Evolutionary conservation across 2,113 vertebrate species (phyloP), one percentile per base, ranked within the genome.

Genomic region (Sturnira hondurensis): DNA sequence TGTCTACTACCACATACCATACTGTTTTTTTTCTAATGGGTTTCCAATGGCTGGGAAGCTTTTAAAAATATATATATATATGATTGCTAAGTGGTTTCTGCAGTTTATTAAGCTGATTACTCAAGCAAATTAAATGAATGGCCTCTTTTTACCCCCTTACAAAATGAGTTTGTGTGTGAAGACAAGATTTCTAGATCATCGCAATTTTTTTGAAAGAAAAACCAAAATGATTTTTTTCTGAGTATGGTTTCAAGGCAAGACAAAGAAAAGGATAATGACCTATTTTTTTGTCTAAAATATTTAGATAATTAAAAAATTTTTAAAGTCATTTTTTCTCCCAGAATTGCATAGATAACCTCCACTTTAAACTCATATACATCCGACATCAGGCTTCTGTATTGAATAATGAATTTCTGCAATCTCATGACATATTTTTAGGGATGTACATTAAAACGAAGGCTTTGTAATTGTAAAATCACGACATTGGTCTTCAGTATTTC

Each of bases 61-160:
- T 87, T 20, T 12, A 45, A 61, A 61, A 61, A 28, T 43, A 43
- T 43, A 43, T 43, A 61, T 58, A 58, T 26, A 7, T 92, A 31
- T 93, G 11, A 80, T 95, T 31, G 47, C 17, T 95, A 85, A 93
- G 47, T 81, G 7, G 50, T 45, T 92, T 93, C 71, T 56, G 17
- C 16, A 83, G 56, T 93, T 96, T 80, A 91, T 93, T 94, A 91
- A 88, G 43, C 33, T 86, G 63, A 97, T 91, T 78, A 94, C 95
- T 97, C 54, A 70, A 38, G 90, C 58, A 80, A 65, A 90, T 91
- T 70, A 93, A 95, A 92, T 91, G 82, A 92, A 58, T 50, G 65
- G 9, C 45, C 47, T 50, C 33, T n/a, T 36, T 83, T 68, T 38
- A 41, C 31, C 17, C 31, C 36, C n/a, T 92, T 38, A n/a, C 36